Evolutionary conservation across 2,797 vertebrate genomes (phyloP).

Genomic region (Babyrousa celebensis): DNA sequence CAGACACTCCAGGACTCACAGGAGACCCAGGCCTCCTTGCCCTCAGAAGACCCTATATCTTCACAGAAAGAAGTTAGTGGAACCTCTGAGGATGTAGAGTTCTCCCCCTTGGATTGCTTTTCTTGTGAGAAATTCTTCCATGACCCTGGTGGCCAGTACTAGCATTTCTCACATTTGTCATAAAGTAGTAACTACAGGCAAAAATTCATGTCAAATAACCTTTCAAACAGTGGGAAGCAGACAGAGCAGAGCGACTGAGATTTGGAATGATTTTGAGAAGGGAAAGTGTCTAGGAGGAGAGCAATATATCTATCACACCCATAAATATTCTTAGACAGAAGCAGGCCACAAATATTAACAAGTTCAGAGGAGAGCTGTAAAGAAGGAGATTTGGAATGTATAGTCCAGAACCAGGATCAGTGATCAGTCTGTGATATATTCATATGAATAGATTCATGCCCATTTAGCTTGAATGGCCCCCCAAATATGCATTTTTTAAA

Average conservation of each 20-base stretch:
- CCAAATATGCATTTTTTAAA: conserved; percentile 5
- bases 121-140: conserved; percentile 33
- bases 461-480: background rate
- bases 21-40: background rate
- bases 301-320: background rate
- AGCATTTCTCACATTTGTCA: conserved; percentile 52
- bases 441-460: background rate
- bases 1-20: background rate
- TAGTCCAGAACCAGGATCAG: background rate
- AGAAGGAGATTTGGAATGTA: background rate
- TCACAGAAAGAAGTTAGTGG: background rate
- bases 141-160: background rate
- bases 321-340: background rate
- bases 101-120: background rate
- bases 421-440: background rate
- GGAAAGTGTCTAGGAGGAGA: background rate
- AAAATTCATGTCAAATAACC: conserved; percentile 7
- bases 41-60: background rate
- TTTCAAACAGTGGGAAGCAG: background rate
- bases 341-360: background rate
- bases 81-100: background rate
- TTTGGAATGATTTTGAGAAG: background rate
- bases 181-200: conserved; percentile 55
- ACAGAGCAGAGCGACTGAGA: background rate
- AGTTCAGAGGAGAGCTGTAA: background rate